Conservation (phyloP, 2,797 vertebrate genomes). For the Telmatherina bonti region DNA sequence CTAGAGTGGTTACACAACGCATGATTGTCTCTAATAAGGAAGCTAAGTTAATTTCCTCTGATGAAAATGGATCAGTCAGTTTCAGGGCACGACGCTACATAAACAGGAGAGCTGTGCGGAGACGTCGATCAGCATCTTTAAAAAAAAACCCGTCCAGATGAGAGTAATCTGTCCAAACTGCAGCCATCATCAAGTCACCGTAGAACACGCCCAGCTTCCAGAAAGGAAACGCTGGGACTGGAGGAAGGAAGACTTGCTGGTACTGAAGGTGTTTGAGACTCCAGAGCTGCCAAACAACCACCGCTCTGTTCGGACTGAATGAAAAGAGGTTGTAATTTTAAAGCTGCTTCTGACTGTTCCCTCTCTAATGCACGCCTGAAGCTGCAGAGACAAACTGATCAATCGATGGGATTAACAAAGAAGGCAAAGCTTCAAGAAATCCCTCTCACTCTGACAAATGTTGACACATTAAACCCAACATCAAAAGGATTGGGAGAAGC, state of each 20-base stretch:
- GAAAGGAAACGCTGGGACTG: constrained; percentile 64
- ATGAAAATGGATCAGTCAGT: constrained; percentile 60
- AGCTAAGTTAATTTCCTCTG: constrained; percentile 50
- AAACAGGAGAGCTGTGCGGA: constrained; percentile 41
- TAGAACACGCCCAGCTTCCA: constrained; percentile 75
- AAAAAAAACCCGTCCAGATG: constrained; percentile 89
- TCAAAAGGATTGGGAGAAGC: background rate
- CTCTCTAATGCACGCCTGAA: background rate
- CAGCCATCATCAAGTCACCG: constrained; percentile 74
- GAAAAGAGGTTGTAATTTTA: constrained; percentile 48
- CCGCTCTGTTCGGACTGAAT: constrained; percentile 24
- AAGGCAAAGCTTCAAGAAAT: background rate
- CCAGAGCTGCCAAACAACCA: constrained; percentile 54
- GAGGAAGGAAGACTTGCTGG: constrained; percentile 21
- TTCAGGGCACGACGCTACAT: constrained; percentile 20
- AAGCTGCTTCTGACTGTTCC: constrained; percentile 25
- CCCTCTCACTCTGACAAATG: background rate
- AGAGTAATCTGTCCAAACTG: constrained; percentile 71
- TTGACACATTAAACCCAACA: background rate
- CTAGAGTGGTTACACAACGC: constrained; percentile 38
- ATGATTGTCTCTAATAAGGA: constrained; percentile 54
- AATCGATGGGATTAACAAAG: background rate
- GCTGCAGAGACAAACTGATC: background rate
- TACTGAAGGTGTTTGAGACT: constrained; percentile 72
- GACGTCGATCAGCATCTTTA: constrained; percentile 48